phyloP scores from a whole-genome alignment of 2,113 vertebrate genomes.

The Tetraodon nigroviridis region DNA sequence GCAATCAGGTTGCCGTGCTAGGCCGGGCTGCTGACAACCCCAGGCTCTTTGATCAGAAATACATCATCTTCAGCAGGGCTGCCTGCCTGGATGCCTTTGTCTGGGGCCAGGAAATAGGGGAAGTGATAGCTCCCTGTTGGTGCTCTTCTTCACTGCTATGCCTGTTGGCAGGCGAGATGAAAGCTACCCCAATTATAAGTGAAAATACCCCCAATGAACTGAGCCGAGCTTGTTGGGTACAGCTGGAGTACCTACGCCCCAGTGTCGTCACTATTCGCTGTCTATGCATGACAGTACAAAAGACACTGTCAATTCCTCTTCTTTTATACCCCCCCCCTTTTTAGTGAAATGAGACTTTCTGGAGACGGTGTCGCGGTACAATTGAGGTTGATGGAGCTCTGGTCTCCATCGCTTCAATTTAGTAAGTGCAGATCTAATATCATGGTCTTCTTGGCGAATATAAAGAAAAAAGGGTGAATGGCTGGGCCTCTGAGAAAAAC shows the following conservation, averaged over 20 bases:
- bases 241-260: conserved; percentile 39
- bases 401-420: conserved; percentile 53
- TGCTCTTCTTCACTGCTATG: conserved; percentile 73
- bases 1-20: conserved; percentile 77
- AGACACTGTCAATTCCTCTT: conserved; percentile 65
- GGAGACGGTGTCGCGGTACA: conserved; percentile 52
- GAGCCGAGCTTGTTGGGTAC: conserved; percentile 52
- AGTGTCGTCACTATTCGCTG: conserved; percentile 63
- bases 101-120: conserved; percentile 85
- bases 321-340: conserved; percentile 39
- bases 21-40: conserved; percentile 78
- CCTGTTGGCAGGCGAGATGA: conserved; percentile 86
- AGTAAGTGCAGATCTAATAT: conserved; percentile 61
- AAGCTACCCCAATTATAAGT: conserved; percentile 82
- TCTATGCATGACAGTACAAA: conserved; percentile 64
- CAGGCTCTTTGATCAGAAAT: conserved; percentile 87
- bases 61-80: conserved; percentile 80
- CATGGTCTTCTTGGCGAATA: conserved; percentile 44
- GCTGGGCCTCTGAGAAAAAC: conserved; percentile 48
- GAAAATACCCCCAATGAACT: conserved; percentile 78
- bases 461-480: conserved; percentile 60
- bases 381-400: conserved; percentile 68
- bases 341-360: conserved; percentile 61
- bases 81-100: conserved; percentile 80
- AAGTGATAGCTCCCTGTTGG: conserved; percentile 82